These are phyloP conservation scores for Liasis olivaceus DNA, from an alignment of 2,797 vertebrate species.

Conservation along the genomic window DNA sequence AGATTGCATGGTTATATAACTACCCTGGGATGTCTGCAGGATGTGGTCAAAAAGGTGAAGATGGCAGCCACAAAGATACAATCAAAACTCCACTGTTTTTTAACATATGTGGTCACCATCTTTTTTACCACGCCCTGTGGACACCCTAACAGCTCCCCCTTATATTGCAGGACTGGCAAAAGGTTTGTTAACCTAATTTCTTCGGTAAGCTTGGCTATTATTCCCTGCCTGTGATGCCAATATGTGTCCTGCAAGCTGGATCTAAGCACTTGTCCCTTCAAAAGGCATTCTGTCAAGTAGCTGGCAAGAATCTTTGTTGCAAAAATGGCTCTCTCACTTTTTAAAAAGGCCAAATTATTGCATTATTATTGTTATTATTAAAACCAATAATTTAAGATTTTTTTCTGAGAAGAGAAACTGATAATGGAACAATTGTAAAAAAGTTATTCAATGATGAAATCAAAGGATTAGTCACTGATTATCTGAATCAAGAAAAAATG, in stretches of 20 bases:
- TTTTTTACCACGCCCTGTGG: not conserved
- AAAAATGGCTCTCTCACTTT: not conserved
- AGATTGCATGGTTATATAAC: not conserved
- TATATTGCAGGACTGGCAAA: not conserved
- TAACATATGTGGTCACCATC: no score
- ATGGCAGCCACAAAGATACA: not conserved
- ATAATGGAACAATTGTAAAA: not conserved
- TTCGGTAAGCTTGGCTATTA: not conserved
- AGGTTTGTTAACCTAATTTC: not conserved
- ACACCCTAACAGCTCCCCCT: not conserved
- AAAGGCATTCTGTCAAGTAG: not conserved
- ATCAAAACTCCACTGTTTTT: not conserved
- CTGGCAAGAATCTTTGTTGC: not conserved
- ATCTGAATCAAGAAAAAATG: not conserved
- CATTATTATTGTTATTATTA: not conserved
- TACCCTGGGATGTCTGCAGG: not conserved
- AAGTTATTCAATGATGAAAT: not conserved
- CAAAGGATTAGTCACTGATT: not conserved
- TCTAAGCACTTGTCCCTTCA: not conserved
- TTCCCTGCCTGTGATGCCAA: not conserved
- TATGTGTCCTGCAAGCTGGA: not conserved
- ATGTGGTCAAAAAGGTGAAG: not conserved
- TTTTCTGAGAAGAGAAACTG: not conserved
- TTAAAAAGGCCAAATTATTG: not conserved
- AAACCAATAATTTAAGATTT: not conserved